phyloP scores from a whole-genome alignment of 92 coral and sea anemone species.

The Isaurus tuberculatus region DNA sequence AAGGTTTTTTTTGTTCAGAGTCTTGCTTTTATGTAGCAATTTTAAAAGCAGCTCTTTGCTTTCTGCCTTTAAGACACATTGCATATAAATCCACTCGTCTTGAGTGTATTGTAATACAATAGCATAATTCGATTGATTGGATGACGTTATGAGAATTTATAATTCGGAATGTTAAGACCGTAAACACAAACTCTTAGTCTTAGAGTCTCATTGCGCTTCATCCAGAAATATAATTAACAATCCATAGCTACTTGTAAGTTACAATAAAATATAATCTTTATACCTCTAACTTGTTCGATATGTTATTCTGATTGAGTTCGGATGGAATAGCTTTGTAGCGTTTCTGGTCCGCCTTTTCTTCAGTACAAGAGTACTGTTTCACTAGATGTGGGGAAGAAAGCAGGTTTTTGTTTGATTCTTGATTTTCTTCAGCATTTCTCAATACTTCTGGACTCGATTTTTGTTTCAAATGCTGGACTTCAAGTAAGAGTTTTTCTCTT shows the following conservation, averaged over 20 bases:
- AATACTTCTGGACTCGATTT: neutral
- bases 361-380: neutral
- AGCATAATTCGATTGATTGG: too few relatives aligned
- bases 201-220: too few relatives aligned
- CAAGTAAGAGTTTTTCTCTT: slow-evolving; percentile 5
- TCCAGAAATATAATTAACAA: too few relatives aligned
- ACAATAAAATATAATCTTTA: too few relatives aligned
- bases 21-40: slow-evolving; percentile 7
- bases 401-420: neutral
- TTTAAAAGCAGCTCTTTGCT: neutral
- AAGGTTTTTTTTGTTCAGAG: neutral
- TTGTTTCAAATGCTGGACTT: slow-evolving; percentile 14
- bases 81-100: neutral
- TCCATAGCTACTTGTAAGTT: too few relatives aligned
- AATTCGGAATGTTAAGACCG: too few relatives aligned
- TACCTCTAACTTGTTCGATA: neutral
- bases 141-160: too few relatives aligned
- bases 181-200: too few relatives aligned
- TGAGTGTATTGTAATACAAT: neutral
- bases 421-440: neutral
- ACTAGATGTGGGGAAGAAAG: neutral
- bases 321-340: neutral
- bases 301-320: neutral
- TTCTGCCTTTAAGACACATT: neutral
- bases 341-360: neutral